Base-by-base conservation (phyloP, 2,888 invertebrate genomes). In the Nymphalis c-album region DNA sequence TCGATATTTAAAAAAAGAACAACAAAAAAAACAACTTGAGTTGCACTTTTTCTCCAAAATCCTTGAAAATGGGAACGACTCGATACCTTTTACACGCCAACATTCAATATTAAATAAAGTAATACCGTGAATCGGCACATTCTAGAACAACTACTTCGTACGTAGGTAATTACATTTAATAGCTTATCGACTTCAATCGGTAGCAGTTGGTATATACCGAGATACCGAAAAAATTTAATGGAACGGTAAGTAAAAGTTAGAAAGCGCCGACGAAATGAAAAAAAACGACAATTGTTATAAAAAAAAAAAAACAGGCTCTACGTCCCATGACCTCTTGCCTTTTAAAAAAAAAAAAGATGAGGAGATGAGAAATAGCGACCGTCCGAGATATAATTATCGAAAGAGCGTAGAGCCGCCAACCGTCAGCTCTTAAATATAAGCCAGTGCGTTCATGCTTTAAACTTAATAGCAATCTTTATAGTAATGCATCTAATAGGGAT, bases 401-500 rank as follows among this genome's bases (percentile, higher is more conserved):
- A 75, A 80, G 78, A 79, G 77, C 65, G 65, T 75, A 77, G 69
- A 75, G 82, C 85, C 82, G 86, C 80, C 81, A 83, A 85, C 83
- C 88, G 86, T 85, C 89, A 88, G 87, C 86, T 82, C 81, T 85
- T 55, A 84, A 85, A 85, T 84, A 86, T 85, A 84, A 85, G 80
- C 74, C 79, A 74, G 74, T 80, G 80, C 83, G 83, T 80, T 82
- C 82, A 78, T 80, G 83, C 86, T 86, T 87, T 87, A 86, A 84
- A 87, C 83, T 88, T 91, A 91, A 91, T 91, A 90, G 89, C 88
- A 88, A 91, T 91, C 88, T 91, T 91, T 90, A 90, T 87, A 87
- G 85, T 85, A 86, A 86, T 87, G 85, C 84, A 75, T 81, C 78
- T 79, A 77, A 78, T 88, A 89, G 91, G 87, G 88, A 86, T 86